Base-by-base conservation (phyloP, 2,888 invertebrate species). In the Pristionchus mayeri region DNA sequence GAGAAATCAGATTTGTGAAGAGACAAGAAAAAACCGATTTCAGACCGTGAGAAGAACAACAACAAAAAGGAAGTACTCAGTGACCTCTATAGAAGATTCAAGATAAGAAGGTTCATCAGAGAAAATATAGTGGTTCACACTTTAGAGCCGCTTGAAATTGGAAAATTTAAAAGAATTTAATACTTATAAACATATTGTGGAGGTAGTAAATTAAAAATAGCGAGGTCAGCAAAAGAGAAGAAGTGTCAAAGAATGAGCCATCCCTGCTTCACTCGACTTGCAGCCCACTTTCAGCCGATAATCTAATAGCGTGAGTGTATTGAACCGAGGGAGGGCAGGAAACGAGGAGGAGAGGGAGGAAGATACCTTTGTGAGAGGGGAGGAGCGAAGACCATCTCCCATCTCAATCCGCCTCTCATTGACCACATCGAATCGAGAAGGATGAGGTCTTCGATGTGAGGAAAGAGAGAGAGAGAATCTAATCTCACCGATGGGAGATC, bases 381-480 rank as follows among this genome's bases (percentile, higher is more conserved):
- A 34, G 34, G 16, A 18, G 63, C 11, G 63, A 34, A 21, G 18
- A 3, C 30, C 21, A 27, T 13, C 34, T 54, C 54, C 16, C 50
- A 50, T 50, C 57, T 13, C n/a, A n/a, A n/a, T n/a, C n/a, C n/a
- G n/a, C n/a, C n/a, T 63, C 63, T 63, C 63, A 63, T 34, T 34
- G 34, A 63, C 34, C 34, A 63, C 27, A 63, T 63, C 57, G 57
- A 54, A 24, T 24, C 57, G 13, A 27, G 57, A 63, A 27, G 63
- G 34, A 44, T 44, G 34, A 63, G 30, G 18, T 21, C 4, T 57
- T 4, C 60, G 27, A 30, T 63, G 18, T 34, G 57, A 27, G 63
- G 21, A 18, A 63, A 1, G 63, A 37, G 63, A 21, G 63, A 63
- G 18, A 34, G 63, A 63, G 34, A 63, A 34, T 27, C 11, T 11